Evolutionary conservation across 2,888 invertebrate genomes (phyloP), one percentile per base, ranked within the genome.

Genomic region (Stramonita haemastoma): DNA sequence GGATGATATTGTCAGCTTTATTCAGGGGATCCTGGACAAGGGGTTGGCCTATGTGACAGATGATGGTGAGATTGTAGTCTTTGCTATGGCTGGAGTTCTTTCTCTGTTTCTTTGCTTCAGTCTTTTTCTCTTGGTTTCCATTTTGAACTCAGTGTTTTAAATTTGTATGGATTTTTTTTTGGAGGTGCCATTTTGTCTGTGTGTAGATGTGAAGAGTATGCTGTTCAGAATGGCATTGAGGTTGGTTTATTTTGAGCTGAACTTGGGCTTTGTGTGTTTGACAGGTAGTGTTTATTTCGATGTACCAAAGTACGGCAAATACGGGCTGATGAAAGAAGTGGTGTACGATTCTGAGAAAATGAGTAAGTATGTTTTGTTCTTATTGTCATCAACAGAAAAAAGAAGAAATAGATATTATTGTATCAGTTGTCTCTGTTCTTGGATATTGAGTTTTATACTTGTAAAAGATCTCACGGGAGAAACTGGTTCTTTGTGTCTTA

Each of bases 261-360:
- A 46, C 46, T 46, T 46, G 46, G 2, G 46, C 46, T 5, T 17
- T 34, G 60, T 91, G 90, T 91, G 92, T 84, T 89, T 94, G 95
- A 73, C 94, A 97, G 97, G 97, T 15, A 98, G 98, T 8, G 97
- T 98, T 2, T 98, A 98, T 96, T 99, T 99, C 96, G 97, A 98
- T 95, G 97, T 98, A 0, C 95, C 96, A 32, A 97, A 97, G 88
- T 97, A 96, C 94, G 95, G 96, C 34, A 95, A 96, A 22, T 98
- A 98, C 96, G 98, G 98, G 0, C 66, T 70, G 36, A 89, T 89
- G 89, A 73, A 70, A 32, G 73, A 73, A 32, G 85, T 73, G 22
- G 2, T 34, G 6, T 73, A 57, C 32, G 89, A 89, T 29, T 32
- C 73, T 11, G 85, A 83, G 5, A 70, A 83, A 66, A 26, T 84